Evolutionary conservation across 2,797 vertebrate genomes (phyloP).

Genomic region (Pterois miles): DNA sequence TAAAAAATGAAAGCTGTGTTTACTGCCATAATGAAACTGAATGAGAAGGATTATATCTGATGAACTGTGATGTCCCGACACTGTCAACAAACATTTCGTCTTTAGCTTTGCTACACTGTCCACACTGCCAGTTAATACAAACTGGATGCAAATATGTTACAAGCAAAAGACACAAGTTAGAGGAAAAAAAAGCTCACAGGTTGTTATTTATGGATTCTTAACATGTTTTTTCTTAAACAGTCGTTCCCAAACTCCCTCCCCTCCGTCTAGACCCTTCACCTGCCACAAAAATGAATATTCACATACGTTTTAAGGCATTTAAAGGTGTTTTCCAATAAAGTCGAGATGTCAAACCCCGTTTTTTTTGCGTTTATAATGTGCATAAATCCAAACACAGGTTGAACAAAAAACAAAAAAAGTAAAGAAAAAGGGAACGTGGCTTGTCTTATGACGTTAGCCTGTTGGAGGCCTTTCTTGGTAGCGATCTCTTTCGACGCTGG

Average conservation of each 20-base stretch:
- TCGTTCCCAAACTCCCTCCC: conserved; percentile 14
- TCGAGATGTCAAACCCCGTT: conserved; percentile 63
- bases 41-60: conserved; percentile 51
- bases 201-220: conserved; percentile 17
- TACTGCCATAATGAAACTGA: conserved; percentile 72
- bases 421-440: not conserved
- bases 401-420: conserved; percentile 18
- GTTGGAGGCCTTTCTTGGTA: conserved; percentile 74
- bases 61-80: conserved; percentile 29
- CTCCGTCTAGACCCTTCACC: conserved; percentile 8
- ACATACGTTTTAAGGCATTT: conserved; percentile 62
- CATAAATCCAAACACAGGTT: conserved; percentile 66
- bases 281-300: conserved; percentile 56
- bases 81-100: conserved; percentile 38
- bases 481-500: conserved; percentile 88
- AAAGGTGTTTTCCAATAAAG: conserved; percentile 49
- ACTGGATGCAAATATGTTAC: conserved; percentile 78
- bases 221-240: conserved; percentile 22
- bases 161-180: conserved; percentile 61
- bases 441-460: conserved; percentile 71
- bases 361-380: conserved; percentile 43
- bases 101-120: conserved; percentile 37
- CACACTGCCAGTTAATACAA: conserved; percentile 52
- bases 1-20: conserved; percentile 86
- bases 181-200: conserved; percentile 59